Evolutionary conservation across 2,113 vertebrate genomes (phyloP), one percentile per base, ranked within the genome.

Genomic region (Paracanthobrama guichenoti): DNA sequence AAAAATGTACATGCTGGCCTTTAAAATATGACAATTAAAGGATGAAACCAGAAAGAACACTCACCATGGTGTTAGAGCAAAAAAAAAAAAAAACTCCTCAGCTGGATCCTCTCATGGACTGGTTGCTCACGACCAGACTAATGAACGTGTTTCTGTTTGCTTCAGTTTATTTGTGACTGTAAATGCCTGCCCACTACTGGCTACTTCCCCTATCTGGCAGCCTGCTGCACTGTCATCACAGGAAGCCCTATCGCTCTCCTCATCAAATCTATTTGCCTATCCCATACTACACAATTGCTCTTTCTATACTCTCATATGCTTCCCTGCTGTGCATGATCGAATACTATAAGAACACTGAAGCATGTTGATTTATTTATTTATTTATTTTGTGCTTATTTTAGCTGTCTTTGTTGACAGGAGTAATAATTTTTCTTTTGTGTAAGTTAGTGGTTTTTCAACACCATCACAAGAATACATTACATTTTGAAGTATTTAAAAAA

Each of bases 191-290:
- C 85, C 86, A 86, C 77, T 86, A 78, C 84, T 59, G 87, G 71
- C 85, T 73, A 93, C 94, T 94, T 94, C 93, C 94, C 91, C 90
- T 91, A 87, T 86, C 77, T 72, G 57, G 79, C 50, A 44, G 39
- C 39, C 59, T 76, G 24, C 22, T 71, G 82, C 79, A 59, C 84
- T 88, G 87, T 85, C 84, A 87, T 87, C 85, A 86, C 87, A 88
- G 83, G 88, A 76, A 81, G 73, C 60, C 22, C 84, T 94, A 93
- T 94, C 93, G 84, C 72, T 73, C 69, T 71, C 91, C 84, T 85
- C 39, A 94, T 93, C 93, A 86, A 55, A 26, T 79, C 42, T 28
- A 94, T 95, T 95, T 95, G 93, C 92, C 72, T 95, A 89, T 91
- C 82, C 81, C 88, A 85, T 85, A 83, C 86, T 88, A 87, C 85